phyloP scores from a whole-genome alignment of 2,888 invertebrate genomes.

The Andrena bicolor region DNA sequence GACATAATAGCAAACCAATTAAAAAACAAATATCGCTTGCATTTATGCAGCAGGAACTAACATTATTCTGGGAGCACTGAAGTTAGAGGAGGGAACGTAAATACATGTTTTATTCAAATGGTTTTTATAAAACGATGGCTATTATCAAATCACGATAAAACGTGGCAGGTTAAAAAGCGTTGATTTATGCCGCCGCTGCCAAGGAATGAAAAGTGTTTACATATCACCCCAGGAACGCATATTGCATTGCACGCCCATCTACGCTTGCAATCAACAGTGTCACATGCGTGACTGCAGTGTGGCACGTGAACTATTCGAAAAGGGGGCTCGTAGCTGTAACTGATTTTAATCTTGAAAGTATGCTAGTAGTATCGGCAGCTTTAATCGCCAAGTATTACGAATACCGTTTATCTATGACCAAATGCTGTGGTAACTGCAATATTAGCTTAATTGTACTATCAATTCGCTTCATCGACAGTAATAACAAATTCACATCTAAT shows the following conservation, averaged over 20 bases:
- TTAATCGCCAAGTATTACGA: neutral
- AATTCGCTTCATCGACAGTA: too few species aligned
- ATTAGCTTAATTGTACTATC: too few species aligned
- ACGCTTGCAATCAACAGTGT: neutral
- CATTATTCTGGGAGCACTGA: too few species aligned
- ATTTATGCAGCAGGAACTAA: too few species aligned
- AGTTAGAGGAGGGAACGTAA: neutral
- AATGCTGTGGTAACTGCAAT: too few species aligned
- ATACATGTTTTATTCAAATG: too few species aligned
- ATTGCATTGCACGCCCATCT: slow-evolving; percentile 8
- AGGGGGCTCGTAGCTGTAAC: too few species aligned
- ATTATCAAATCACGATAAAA: slow-evolving; percentile 26
- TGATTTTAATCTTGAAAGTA: slow-evolving; percentile 4
- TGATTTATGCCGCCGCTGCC: slow-evolving; percentile 2
- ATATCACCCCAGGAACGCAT: neutral
- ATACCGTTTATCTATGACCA: too few species aligned
- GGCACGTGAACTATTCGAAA: slow-evolving; percentile 12
- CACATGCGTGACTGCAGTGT: neutral
- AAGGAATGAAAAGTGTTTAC: slow-evolving; percentile 20
- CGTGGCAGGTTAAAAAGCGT: neutral
- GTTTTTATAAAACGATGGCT: neutral
- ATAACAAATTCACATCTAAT: too few species aligned
- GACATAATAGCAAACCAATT: too few species aligned
- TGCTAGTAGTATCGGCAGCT: neutral
- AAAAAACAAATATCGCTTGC: too few species aligned